phyloP scores from a whole-genome alignment of 2,113 vertebrate genomes.

The Eulacestoma nigropectus region DNA sequence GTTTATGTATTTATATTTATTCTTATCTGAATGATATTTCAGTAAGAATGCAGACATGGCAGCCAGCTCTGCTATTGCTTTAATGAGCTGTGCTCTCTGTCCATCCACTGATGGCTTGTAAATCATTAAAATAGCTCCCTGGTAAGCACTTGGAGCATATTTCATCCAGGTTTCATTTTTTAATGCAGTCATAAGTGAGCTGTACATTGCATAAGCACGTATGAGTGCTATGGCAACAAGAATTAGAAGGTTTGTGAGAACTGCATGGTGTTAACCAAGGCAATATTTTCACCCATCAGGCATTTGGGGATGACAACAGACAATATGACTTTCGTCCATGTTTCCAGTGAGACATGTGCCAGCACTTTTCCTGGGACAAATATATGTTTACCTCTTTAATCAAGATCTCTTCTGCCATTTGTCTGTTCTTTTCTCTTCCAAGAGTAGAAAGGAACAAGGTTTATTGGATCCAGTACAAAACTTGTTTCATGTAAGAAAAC shows the following conservation, averaged over 20 bases:
- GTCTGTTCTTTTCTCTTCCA: not conserved
- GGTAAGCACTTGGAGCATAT: not conserved
- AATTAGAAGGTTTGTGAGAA: not conserved
- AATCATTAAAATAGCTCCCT: slow-evolving; percentile 46
- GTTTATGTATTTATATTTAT: not conserved
- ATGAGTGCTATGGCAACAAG: slow-evolving; percentile 51
- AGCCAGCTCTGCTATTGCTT: not conserved
- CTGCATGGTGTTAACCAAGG: not conserved
- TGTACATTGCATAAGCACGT: not conserved
- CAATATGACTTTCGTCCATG: not conserved
- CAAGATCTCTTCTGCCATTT: not conserved
- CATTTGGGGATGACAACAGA: not conserved
- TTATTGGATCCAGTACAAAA: not conserved
- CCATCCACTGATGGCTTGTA: not conserved
- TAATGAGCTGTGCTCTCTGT: slow-evolving; percentile 24
- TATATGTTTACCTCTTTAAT: not conserved
- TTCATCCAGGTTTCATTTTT: slow-evolving; percentile 40
- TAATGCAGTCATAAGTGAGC: not conserved
- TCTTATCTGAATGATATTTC: not conserved
- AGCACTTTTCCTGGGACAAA: not conserved
- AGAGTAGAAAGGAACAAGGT: not conserved
- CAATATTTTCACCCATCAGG: not conserved
- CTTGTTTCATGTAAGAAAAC: not conserved
- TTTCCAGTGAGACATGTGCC: not conserved
- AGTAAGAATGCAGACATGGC: not conserved